Conservation (phyloP, 2,888 invertebrate species). For the Mechanitis messenoides region DNA sequence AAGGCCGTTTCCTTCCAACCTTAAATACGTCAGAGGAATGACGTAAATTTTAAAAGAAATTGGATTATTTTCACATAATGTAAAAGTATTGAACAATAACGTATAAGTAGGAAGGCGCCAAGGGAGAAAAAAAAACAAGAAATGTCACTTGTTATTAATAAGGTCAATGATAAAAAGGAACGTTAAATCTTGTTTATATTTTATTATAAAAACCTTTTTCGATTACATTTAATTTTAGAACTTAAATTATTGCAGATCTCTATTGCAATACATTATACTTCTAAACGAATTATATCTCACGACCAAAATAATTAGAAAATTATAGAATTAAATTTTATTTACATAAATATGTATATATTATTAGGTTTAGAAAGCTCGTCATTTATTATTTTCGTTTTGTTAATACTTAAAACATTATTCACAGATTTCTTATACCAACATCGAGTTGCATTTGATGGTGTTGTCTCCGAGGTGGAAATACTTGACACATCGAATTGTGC, state of each 20-base stretch:
- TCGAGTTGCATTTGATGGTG: constrained; percentile 85
- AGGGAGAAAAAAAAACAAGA: constrained; percentile 3
- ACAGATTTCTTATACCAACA: constrained; percentile 88
- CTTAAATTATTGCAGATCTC: background rate
- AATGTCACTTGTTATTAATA: constrained; percentile 7
- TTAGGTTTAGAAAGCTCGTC: too few relatives aligned
- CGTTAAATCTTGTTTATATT: background rate
- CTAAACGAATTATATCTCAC: too few relatives aligned
- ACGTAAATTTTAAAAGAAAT: constrained; percentile 23
- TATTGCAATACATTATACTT: constrained; percentile 2
- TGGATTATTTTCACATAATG: constrained; percentile 11
- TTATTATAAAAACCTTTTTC: background rate
- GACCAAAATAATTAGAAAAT: too few relatives aligned
- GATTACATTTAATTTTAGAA: background rate
- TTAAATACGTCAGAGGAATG: constrained; percentile 42
- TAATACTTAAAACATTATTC: constrained; percentile 48
- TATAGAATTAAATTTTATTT: too few relatives aligned
- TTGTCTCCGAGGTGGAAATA: constrained; percentile 86
- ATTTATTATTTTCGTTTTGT: too few relatives aligned
- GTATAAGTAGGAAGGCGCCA: constrained; percentile 21
- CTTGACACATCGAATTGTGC: constrained; percentile 88
- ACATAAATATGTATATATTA: too few relatives aligned
- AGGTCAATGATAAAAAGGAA: constrained; percentile 7
- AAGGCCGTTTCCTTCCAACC: constrained; percentile 53
- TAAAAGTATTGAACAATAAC: constrained; percentile 15